Percentiles rank a stretch among this genome's conserved stretches.
phyloP scores from a whole-genome alignment of 1,140 invertebrate genomes.

The Eupristina koningsbergeri region DNA sequence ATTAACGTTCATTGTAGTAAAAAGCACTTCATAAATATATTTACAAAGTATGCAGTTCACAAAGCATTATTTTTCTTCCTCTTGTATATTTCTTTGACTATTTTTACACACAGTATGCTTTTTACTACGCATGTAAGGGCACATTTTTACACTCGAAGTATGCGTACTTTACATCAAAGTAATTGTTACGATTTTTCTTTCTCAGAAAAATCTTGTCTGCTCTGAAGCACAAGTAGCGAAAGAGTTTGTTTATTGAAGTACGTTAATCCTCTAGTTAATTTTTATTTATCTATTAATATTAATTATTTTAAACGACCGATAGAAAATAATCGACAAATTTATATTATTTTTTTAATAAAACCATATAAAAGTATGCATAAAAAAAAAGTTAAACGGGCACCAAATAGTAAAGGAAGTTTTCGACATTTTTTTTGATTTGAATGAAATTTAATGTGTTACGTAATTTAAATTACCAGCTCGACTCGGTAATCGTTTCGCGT shows the following conservation, averaged over 20 bases:
- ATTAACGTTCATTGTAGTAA: slow-evolving; percentile 7
- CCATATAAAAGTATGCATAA: neutral
- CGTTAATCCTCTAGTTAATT: neutral
- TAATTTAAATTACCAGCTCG: neutral
- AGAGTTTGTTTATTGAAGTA: neutral
- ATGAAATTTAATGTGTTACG: no score
- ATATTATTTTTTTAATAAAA: neutral
- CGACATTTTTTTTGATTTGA: no score
- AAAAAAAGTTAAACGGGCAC: no score
- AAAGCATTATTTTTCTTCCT: neutral
- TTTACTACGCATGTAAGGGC: neutral
- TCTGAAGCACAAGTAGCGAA: neutral
- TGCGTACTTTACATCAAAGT: slow-evolving; percentile 13
- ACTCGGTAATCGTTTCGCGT: neutral
- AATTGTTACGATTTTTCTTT: neutral
- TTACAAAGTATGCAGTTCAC: neutral
- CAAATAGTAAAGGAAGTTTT: no score
- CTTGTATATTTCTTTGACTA: neutral
- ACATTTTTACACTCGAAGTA: slow-evolving; percentile 14
- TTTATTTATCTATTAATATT: neutral
- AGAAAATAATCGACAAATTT: no score
- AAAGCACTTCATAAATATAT: neutral
- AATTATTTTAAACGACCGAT: neutral
- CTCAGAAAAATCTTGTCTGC: neutral
- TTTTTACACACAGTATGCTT: neutral